phyloP scores from a whole-genome alignment of 2,888 invertebrate species.

The Mellilla xanthometata region DNA sequence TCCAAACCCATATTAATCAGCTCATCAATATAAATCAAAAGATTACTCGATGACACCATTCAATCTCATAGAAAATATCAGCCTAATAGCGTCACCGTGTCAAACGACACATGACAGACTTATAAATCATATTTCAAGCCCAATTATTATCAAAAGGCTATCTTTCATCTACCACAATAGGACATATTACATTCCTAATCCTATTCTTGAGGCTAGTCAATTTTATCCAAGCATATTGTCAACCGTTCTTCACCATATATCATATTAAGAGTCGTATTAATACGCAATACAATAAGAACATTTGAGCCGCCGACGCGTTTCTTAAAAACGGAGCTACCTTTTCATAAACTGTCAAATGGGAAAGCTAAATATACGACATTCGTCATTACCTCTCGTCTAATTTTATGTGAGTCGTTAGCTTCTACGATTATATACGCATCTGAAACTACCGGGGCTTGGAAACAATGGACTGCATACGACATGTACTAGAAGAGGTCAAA shows the following conservation, averaged over 20 bases:
- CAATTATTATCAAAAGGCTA: conserved; percentile 72
- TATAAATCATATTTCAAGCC: conserved; percentile 73
- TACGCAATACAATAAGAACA: conserved; percentile 50
- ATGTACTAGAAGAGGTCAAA: not conserved
- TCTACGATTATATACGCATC: conserved; percentile 9
- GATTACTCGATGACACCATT: conserved; percentile 53
- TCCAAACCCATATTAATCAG: conserved; percentile 41
- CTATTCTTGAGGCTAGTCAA: conserved; percentile 70
- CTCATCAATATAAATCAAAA: conserved; percentile 52
- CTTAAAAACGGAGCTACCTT: conserved; percentile 64
- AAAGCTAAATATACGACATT: conserved; percentile 71
- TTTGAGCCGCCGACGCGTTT: conserved; percentile 50
- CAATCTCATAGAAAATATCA: conserved; percentile 51
- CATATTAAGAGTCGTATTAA: conserved; percentile 69
- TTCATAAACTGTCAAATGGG: conserved; percentile 45
- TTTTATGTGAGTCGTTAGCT: conserved; percentile 45
- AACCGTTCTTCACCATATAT: conserved; percentile 64
- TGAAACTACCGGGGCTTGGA: conserved; percentile 2
- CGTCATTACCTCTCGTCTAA: conserved; percentile 65
- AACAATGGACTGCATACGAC: conserved; percentile 1
- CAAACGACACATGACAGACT: conserved; percentile 47
- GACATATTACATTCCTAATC: conserved; percentile 68
- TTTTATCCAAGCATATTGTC: conserved; percentile 72
- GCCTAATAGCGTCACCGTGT: conserved; percentile 38
- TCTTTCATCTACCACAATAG: conserved; percentile 58